Percentiles rank a stretch among this genome's conserved stretches.
phyloP scores from a whole-genome alignment of 2,797 vertebrate species.

The Myotis myotis region DNA sequence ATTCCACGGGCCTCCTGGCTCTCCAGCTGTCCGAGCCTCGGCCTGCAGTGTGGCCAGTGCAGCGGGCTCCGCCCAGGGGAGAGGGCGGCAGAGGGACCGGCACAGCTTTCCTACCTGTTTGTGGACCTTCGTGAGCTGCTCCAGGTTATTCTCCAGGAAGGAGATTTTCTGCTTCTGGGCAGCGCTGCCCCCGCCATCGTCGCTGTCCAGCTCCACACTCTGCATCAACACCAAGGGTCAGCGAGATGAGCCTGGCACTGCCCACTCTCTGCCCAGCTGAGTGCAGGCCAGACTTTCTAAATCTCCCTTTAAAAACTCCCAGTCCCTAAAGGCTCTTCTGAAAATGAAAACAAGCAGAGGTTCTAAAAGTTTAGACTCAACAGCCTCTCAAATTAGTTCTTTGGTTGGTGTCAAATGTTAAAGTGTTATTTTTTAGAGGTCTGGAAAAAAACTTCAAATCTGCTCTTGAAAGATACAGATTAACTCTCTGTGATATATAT shows the following conservation, averaged over 20 bases:
- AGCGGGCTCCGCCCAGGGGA: background rate
- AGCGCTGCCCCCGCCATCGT: constrained; percentile 94
- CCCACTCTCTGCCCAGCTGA: background rate
- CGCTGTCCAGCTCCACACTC: constrained; percentile 92
- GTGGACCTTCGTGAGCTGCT: constrained; percentile 98
- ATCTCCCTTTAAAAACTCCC: background rate
- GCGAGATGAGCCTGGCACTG: accelerated
- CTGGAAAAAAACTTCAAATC: background rate
- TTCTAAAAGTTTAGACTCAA: background rate
- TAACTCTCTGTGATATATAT: background rate
- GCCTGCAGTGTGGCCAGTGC: accelerated
- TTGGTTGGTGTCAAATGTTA: background rate
- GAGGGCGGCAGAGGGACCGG: background rate
- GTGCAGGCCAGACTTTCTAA: background rate
- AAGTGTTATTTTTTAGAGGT: background rate
- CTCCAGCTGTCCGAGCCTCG: background rate
- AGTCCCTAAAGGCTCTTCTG: background rate
- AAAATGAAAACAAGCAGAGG: background rate
- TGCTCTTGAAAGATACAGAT: background rate
- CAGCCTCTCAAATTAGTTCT: background rate
- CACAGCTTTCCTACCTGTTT: constrained; percentile 86
- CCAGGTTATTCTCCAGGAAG: constrained; percentile 98
- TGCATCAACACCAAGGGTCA: constrained; percentile 75
- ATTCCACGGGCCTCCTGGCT: background rate
- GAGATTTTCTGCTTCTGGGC: constrained; percentile 97